These are phyloP conservation scores for Eupleurogrammus muticus DNA, from an alignment of 2,797 vertebrate species.

Conservation along the genomic window DNA sequence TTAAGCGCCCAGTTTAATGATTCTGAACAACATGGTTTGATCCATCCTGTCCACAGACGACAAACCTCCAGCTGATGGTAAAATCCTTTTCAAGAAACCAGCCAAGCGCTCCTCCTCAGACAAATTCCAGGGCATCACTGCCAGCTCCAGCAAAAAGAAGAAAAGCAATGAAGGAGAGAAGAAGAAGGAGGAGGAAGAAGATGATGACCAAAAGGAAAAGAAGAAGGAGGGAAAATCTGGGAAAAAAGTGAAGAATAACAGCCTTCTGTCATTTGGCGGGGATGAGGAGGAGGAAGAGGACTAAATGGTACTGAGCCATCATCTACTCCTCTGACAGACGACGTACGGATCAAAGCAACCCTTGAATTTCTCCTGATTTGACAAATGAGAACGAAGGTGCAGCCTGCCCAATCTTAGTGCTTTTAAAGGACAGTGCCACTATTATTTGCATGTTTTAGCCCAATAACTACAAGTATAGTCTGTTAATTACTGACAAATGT, in stretches of 20 bases:
- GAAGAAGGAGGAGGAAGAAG: slow-evolving; percentile 77
- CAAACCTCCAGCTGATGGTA: slow-evolving; percentile 86
- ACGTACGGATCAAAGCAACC: neutral
- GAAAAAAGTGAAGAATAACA: slow-evolving; percentile 94
- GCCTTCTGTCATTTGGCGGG: slow-evolving; percentile 94
- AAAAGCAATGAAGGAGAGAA: slow-evolving; percentile 79
- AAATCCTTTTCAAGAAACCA: slow-evolving; percentile 96
- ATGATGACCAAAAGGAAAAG: slow-evolving; percentile 33
- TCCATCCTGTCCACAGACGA: slow-evolving; percentile 78
- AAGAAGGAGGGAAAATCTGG: slow-evolving; percentile 80
- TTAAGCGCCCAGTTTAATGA: neutral
- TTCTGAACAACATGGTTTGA: neutral
- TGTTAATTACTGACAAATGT: neutral
- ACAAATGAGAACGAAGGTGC: neutral
- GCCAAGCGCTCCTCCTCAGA: slow-evolving; percentile 90
- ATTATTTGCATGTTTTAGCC: slow-evolving; percentile 16
- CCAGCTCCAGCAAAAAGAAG: slow-evolving; percentile 94
- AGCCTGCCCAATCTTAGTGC: slow-evolving; percentile 3
- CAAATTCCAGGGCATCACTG: slow-evolving; percentile 90
- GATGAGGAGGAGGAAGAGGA: slow-evolving; percentile 92
- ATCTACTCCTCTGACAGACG: neutral
- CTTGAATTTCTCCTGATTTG: neutral
- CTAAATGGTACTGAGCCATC: slow-evolving; percentile 37
- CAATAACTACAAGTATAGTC: neutral
- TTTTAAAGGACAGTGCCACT: slow-evolving; percentile 20